Evolutionary conservation across 2,113 vertebrate genomes (phyloP).

Genomic region (Hyperopisus bebe): DNA sequence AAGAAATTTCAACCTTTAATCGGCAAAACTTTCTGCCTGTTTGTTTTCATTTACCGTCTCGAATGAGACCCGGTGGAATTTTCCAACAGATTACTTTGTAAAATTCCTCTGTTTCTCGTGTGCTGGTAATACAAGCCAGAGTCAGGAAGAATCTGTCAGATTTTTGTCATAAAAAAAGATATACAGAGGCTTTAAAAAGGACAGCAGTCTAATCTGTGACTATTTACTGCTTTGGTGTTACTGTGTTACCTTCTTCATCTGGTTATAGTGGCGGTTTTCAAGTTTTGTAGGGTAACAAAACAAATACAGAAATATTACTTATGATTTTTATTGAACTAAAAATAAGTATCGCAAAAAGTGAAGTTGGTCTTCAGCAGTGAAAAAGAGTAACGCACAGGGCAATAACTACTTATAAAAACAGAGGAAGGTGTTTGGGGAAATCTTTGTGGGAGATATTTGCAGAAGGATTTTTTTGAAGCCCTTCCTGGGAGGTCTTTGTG

Average conservation of each 20-base stretch:
- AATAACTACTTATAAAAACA: not conserved
- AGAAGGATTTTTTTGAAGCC: not conserved
- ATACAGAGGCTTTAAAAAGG: not conserved
- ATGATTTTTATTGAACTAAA: not conserved
- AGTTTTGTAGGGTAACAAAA: not conserved
- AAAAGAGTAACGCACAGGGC: not conserved
- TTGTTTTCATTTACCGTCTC: slow-evolving; percentile 38
- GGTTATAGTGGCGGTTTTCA: not conserved
- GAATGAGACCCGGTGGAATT: slow-evolving; percentile 46
- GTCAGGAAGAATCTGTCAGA: not conserved
- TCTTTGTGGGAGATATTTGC: not conserved
- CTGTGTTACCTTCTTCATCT: not conserved
- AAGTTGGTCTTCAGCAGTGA: not conserved
- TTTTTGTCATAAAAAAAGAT: not conserved
- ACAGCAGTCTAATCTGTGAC: not conserved
- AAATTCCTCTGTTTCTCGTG: not conserved
- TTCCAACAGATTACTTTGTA: slow-evolving; percentile 17
- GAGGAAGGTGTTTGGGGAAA: not conserved
- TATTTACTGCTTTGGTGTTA: not conserved
- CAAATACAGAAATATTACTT: not conserved
- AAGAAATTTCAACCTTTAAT: slow-evolving; percentile 24
- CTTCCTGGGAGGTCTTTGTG: not conserved
- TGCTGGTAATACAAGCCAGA: not conserved
- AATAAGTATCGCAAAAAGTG: not conserved
- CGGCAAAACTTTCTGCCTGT: slow-evolving; percentile 31